These are phyloP conservation scores for Muscicapa striata DNA, from an alignment of 2,797 vertebrate species.

Conservation along the genomic window DNA sequence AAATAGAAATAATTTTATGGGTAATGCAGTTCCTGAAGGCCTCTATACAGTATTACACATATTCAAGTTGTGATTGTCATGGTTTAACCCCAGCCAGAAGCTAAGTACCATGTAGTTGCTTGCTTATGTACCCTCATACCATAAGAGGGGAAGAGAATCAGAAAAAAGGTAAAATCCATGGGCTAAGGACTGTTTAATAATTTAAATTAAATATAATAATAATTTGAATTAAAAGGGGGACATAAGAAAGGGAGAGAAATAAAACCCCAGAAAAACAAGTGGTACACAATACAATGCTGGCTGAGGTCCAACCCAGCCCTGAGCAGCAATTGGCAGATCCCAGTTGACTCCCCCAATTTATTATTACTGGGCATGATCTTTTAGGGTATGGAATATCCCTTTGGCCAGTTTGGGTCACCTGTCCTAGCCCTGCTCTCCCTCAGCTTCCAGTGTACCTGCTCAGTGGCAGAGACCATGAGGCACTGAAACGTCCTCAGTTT, in stretches of 20 bases:
- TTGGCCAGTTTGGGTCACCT: neutral
- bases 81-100: neutral
- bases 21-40: conserved; percentile 27
- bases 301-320: neutral
- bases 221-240: neutral
- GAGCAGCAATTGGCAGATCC: neutral
- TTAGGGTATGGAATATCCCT: neutral
- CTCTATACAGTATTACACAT: conserved; percentile 2
- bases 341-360: neutral
- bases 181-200: neutral
- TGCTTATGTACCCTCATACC: neutral
- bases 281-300: neutral
- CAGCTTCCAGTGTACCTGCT: neutral
- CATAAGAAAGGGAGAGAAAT: neutral
- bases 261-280: neutral
- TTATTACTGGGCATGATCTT: neutral
- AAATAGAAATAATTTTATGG: conserved; percentile 20
- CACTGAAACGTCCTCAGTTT: neutral
- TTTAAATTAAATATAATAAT: neutral
- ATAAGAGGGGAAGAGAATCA: neutral
- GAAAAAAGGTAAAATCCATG: neutral
- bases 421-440: neutral
- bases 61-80: neutral
- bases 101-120: neutral
- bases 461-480: neutral